Percentiles rank a stretch among this genome's conserved stretches.
Evolutionary conservation across 2,113 vertebrate species (phyloP).

Genomic region (Cololabis saira): DNA sequence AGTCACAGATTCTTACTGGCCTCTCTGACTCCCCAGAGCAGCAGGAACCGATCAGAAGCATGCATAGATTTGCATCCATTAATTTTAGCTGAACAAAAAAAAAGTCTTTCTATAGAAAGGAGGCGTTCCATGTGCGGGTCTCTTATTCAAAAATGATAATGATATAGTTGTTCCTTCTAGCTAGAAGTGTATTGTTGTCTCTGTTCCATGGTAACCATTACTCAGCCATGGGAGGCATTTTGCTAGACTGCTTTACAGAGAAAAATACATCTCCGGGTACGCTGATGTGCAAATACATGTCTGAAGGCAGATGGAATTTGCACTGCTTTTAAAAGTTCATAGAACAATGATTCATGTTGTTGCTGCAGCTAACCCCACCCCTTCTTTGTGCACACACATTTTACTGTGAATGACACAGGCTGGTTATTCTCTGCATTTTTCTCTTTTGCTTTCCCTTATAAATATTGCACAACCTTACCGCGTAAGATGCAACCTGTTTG

Average conservation of each 20-base stretch:
- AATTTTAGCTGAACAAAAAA: constrained; percentile 44
- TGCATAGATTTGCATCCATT: constrained; percentile 78
- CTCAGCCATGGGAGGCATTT: constrained; percentile 8
- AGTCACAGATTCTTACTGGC: constrained; percentile 3
- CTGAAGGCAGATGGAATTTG: constrained; percentile 67
- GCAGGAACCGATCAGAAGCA: constrained; percentile 54
- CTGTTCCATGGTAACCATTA: constrained; percentile 23
- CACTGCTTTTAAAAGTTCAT: constrained; percentile 36
- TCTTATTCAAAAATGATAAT: constrained; percentile 24
- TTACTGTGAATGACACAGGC: not conserved
- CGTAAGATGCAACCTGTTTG: too few species aligned
- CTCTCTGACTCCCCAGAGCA: constrained; percentile 50
- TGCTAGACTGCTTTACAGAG: constrained; percentile 4
- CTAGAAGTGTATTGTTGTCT: constrained; percentile 3
- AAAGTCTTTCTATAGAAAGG: not conserved
- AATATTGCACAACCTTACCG: too few species aligned
- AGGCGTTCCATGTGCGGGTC: not conserved
- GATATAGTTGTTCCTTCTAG: constrained; percentile 10
- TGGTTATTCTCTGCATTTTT: not conserved
- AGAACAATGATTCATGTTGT: constrained; percentile 45
- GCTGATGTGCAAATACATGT: constrained; percentile 72
- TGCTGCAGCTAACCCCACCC: constrained; percentile 26
- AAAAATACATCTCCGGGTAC: constrained; percentile 41
- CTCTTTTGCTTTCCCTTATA: not conserved
- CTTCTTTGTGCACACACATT: not conserved